phyloP scores from a whole-genome alignment of 2,113 vertebrate species.

The Eulemur rufifrons region DNA sequence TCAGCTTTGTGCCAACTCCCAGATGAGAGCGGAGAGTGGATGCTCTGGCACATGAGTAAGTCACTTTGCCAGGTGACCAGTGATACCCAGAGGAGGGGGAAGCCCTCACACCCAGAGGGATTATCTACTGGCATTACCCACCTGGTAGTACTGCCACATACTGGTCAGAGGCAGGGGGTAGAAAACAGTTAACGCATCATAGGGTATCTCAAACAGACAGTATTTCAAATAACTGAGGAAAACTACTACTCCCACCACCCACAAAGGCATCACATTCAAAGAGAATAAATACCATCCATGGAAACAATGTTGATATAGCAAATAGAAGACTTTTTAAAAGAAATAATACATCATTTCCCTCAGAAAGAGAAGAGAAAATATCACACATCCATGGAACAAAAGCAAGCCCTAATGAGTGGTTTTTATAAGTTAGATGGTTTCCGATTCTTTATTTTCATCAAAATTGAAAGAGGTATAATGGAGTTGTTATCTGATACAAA shows the following conservation, averaged over 20 bases:
- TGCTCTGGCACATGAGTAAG: background rate
- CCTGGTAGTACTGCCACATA: background rate
- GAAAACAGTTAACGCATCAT: background rate
- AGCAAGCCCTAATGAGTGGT: background rate
- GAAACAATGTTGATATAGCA: background rate
- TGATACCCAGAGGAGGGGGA: background rate
- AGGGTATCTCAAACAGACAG: background rate
- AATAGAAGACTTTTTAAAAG: background rate
- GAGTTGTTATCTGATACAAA: background rate
- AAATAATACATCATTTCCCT: background rate
- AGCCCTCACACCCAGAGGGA: too few relatives aligned
- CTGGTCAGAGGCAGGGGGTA: background rate
- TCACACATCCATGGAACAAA: background rate
- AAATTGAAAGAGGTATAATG: background rate
- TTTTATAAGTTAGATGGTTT: background rate
- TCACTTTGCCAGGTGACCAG: background rate
- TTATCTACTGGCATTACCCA: background rate
- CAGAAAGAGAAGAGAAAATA: background rate
- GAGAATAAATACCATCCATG: background rate
- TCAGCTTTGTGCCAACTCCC: background rate
- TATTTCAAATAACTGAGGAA: background rate
- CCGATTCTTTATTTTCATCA: background rate
- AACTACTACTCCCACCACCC: background rate
- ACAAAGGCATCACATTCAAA: background rate
- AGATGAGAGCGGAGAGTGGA: background rate